These are phyloP conservation scores for Hemicordylus capensis DNA, from an alignment of 2,113 vertebrate genomes.

Conservation along the genomic window DNA sequence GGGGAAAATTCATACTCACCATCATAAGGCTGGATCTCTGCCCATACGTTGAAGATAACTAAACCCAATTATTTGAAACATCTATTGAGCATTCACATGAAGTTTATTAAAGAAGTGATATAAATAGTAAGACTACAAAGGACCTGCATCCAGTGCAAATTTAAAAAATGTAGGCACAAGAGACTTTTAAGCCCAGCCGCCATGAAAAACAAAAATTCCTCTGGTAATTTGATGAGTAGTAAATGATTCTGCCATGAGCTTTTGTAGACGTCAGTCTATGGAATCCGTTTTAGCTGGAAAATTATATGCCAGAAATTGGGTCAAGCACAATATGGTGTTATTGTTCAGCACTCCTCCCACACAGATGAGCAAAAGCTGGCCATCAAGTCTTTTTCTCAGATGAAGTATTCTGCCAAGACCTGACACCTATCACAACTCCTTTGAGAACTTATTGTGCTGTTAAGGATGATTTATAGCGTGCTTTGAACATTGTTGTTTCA, in stretches of 20 bases:
- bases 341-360: conserved; percentile 17
- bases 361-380: conserved; percentile 30
- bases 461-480: conserved; percentile 62
- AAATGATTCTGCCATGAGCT: background rate
- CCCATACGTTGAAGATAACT: too few species aligned
- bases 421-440: conserved; percentile 40
- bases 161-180: conserved; percentile 55
- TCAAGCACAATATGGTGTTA: background rate
- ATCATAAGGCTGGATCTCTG: too few species aligned
- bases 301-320: conserved; percentile 15
- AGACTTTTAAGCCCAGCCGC: conserved; percentile 31
- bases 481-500: conserved; percentile 46
- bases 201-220: background rate
- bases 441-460: conserved; percentile 40
- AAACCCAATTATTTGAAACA: conserved; percentile 42
- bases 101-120: background rate
- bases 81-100: background rate
- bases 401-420: conserved; percentile 45
- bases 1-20: too few species aligned
- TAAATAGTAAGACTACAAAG: background rate
- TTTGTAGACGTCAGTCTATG: background rate
- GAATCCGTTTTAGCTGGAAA: background rate
- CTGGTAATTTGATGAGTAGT: background rate
- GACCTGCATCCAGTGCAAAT: conserved; percentile 19
- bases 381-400: conserved; percentile 30